These are phyloP conservation scores for Pterois miles DNA, from an alignment of 2,797 vertebrate genomes.

Conservation along the genomic window DNA sequence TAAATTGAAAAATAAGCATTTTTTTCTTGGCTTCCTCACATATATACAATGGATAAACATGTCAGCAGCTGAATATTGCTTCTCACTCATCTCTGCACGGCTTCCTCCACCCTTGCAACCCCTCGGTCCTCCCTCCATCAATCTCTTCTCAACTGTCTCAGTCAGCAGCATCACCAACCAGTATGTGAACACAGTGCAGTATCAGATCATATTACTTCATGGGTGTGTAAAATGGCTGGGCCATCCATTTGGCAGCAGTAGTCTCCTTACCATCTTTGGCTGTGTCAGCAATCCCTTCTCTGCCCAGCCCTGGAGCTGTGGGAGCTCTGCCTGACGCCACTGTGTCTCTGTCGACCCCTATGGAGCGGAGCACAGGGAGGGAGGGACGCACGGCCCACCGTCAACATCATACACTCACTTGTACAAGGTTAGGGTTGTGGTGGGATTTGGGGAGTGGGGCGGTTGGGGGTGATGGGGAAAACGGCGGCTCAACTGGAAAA, in stretches of 20 bases:
- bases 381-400: conserved; percentile 71
- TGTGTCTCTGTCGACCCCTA: conserved; percentile 91
- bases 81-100: conserved; percentile 9
- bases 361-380: conserved; percentile 81
- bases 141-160: conserved; percentile 57
- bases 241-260: conserved; percentile 74
- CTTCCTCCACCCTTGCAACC: conserved; percentile 9
- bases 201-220: conserved; percentile 75
- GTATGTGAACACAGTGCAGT: conserved; percentile 69
- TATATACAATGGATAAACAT: neutral
- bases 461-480: conserved; percentile 1
- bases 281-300: conserved; percentile 91
- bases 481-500: conserved; percentile 40
- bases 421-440: conserved; percentile 60
- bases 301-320: conserved; percentile 91
- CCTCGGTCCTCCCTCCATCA: conserved; percentile 30
- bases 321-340: conserved; percentile 90
- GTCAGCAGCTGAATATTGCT: conserved; percentile 26
- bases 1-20: conserved; percentile 18
- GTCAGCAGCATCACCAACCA: conserved; percentile 71
- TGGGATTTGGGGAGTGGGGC: conserved; percentile 48
- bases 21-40: conserved; percentile 21
- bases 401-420: conserved; percentile 83
- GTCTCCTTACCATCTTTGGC: conserved; percentile 91
- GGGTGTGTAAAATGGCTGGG: conserved; percentile 74